These are phyloP conservation scores for Miniopterus natalensis DNA, from an alignment of 2,113 vertebrate genomes.

Conservation along the genomic window DNA sequence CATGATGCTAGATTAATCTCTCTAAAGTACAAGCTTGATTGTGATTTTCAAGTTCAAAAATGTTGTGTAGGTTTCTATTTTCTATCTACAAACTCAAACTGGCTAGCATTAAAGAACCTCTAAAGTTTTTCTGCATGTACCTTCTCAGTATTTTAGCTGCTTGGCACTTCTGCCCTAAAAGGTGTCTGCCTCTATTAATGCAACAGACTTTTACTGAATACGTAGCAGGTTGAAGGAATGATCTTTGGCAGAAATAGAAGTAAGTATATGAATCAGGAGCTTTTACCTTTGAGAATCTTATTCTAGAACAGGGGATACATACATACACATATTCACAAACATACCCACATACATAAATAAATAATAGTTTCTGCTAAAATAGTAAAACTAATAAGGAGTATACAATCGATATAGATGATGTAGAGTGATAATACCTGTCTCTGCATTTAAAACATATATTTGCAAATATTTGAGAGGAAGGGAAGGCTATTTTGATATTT, in stretches of 20 bases:
- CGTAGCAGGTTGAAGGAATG: background rate
- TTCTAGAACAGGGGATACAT: background rate
- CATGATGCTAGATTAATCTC: slow-evolving; percentile 42
- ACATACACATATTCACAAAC: background rate
- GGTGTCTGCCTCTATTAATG: background rate
- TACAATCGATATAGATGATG: background rate
- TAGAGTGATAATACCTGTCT: background rate
- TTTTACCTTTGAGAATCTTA: background rate
- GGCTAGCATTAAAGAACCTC: background rate
- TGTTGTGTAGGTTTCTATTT: slow-evolving; percentile 43
- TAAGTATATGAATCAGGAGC: background rate
- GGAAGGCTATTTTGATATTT: background rate
- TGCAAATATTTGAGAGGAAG: background rate
- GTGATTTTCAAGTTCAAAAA: slow-evolving; percentile 48
- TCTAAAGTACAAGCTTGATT: background rate
- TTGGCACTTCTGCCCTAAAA: background rate
- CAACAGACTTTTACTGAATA: background rate
- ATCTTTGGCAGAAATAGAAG: background rate
- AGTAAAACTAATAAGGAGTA: background rate
- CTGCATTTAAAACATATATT: background rate
- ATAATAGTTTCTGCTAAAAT: background rate
- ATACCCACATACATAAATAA: background rate
- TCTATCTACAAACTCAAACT: background rate
- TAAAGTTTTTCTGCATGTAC: background rate
- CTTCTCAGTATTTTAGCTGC: background rate